Evolutionary conservation across 2,888 invertebrate genomes (phyloP), one percentile per base, ranked within the genome.

Genomic region (Brachypterus glaber): DNA sequence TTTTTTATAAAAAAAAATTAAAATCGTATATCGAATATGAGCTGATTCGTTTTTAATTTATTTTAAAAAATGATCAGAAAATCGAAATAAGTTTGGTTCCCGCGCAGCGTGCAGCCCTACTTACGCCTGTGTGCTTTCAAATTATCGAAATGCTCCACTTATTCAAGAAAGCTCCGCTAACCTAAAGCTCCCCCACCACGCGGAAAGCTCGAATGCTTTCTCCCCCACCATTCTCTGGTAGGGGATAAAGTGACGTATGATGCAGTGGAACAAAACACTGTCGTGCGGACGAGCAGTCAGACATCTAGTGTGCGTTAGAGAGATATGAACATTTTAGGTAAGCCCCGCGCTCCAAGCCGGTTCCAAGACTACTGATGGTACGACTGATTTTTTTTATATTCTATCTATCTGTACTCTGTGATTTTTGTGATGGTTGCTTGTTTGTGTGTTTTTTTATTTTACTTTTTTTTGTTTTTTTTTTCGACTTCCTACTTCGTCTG

Each of bases 301-400:
- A 63, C 64, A 65, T 65, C 64, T 64, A 61, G 63, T 64, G 63
- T 64, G 64, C 58, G 54, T 53, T 59, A 54, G 63, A 57, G 63
- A 64, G 64, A 63, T 63, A 66, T 66, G 66, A 66, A 66, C 63
- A 64, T 65, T 61, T 59, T 66, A 66, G 66, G 66, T 66, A 66
- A 66, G 66, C 60, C 41, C 38, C 43, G 46, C 42, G 43, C 30
- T 36, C 35, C 3, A n/a, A n/a, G n/a, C n/a, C n/a, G n/a, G n/a
- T n/a, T n/a, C n/a, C n/a, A n/a, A n/a, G n/a, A n/a, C n/a, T n/a
- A n/a, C n/a, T n/a, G n/a, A n/a, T 55, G 59, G 59, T 60, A 59
- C 60, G 60, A 57, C 58, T 57, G 54, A 57, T 51, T 57, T 54
- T 56, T 53, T 51, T 53, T 55, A 51, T 43, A 54, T 54, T 51